These are phyloP conservation scores for Oreonectes daqikongensis DNA, from an alignment of 2,797 vertebrate species.

Conservation along the genomic window DNA sequence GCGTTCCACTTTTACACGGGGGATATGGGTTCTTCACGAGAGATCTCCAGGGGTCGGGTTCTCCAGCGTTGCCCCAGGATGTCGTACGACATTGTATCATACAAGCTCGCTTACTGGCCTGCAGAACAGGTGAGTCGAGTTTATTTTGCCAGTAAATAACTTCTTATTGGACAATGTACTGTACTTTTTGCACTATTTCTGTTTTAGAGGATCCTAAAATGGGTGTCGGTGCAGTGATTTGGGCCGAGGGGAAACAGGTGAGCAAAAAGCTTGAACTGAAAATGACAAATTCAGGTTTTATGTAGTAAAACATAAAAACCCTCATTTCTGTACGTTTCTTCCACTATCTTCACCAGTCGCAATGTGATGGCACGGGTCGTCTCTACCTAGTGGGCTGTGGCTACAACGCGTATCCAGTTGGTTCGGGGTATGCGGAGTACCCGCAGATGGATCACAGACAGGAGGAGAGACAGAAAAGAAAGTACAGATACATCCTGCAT, in stretches of 20 bases:
- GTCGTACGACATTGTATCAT: slow-evolving; percentile 88
- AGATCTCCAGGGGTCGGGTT: slow-evolving; percentile 35
- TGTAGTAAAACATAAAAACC: not conserved
- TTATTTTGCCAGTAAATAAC: not conserved
- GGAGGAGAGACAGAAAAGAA: slow-evolving; percentile 87
- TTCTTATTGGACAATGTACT: too few species aligned
- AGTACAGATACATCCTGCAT: slow-evolving; percentile 93
- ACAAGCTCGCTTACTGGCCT: slow-evolving; percentile 87
- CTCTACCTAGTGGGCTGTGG: slow-evolving; percentile 91
- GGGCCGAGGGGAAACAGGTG: slow-evolving; percentile 87
- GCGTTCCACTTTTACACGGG: slow-evolving; percentile 77
- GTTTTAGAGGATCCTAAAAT: slow-evolving; percentile 95
- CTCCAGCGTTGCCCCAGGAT: slow-evolving; percentile 76
- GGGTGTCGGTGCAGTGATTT: slow-evolving; percentile 93
- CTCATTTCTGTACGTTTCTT: not conserved
- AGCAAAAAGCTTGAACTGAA: slow-evolving; percentile 62
- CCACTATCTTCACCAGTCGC: slow-evolving; percentile 77
- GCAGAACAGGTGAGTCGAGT: slow-evolving; percentile 83
- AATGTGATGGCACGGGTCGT: slow-evolving; percentile 82
- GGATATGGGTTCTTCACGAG: slow-evolving; percentile 85
- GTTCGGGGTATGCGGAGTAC: slow-evolving; percentile 91
- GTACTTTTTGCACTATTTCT: not conserved
- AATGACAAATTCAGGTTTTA: not conserved
- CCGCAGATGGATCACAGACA: slow-evolving; percentile 95
- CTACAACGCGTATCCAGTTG: slow-evolving; percentile 93